Base-by-base conservation (phyloP, 53 echinoderm and acorn worm species). In the Paelopatides confundens region DNA sequence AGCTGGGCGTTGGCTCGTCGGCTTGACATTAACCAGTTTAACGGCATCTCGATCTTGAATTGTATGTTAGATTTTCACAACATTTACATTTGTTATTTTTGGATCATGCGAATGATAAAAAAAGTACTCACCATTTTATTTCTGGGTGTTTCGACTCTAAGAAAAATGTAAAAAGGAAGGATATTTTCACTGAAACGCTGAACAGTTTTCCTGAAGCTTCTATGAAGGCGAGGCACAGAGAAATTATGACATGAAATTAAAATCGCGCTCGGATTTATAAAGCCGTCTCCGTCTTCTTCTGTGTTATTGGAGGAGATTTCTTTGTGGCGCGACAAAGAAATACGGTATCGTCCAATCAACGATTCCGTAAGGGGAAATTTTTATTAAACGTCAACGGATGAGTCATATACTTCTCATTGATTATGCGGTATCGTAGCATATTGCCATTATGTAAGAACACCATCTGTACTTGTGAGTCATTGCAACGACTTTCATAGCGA, bases 221-320 rank as follows among this genome's bases (percentile, higher is more conserved):
- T 50, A 17, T 32, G 79, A 79, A 79, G 79, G 53, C 51, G 79
- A 79, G 79, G 79, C 51, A 79, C 79, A 79, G 79, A 79, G 52
- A 79, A 79, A 79, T 79, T 51, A 79, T 79, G 79, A 79, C 79
- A 79, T 79, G 79, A 53, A 79, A 79, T 53, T 79, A 53, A n/a
- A 79, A 79, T 79, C 52, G 51, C 79, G 50, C 79, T 79, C 79
- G 32, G 53, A 23, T 47, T 32, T 51, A 52, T 51, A 51, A 23
- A 31, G 51, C 30, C 51, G 17, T 54, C 28, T 52, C n/a, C n/a
- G 26, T 79, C 33, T 53, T 21, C 32, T 15, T 18, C 33, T 6
- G 47, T 53, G 31, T 34, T 12, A 79, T 79, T 79, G 79, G 79
- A 21, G 49, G 51, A 53, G 51, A 50, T 79, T 79, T 33, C 79